phyloP scores from a whole-genome alignment of 2,797 vertebrate genomes.

The Danio choprae region DNA sequence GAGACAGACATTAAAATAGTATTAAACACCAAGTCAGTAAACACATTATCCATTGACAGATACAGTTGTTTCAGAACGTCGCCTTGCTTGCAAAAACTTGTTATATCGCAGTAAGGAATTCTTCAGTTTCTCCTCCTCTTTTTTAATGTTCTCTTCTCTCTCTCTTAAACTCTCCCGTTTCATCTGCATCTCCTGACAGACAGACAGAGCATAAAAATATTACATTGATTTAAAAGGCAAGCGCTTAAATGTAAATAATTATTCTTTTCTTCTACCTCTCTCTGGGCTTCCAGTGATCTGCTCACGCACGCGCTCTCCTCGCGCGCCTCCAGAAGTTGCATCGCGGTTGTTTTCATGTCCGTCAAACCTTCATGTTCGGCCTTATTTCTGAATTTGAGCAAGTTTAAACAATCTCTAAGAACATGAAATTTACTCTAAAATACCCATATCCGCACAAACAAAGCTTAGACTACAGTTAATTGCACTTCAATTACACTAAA shows the following conservation, averaged over 20 bases:
- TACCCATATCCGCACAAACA: too few relatives aligned
- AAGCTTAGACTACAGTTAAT: not conserved
- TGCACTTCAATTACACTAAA: not conserved
- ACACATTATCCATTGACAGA: not conserved
- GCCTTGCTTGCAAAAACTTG: slow-evolving; percentile 79
- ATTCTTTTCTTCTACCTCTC: not conserved
- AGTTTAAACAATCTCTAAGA: not conserved
- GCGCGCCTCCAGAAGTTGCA: not conserved
- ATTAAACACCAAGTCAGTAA: not conserved
- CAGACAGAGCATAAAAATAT: not conserved
- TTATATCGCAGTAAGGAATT: slow-evolving; percentile 69
- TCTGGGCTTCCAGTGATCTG: slow-evolving; percentile 8
- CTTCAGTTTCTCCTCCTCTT: slow-evolving; percentile 69
- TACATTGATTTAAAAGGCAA: not conserved
- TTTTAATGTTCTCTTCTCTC: slow-evolving; percentile 65
- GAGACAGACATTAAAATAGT: not conserved
- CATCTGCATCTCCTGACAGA: slow-evolving; percentile 72
- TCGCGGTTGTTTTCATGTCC: not conserved
- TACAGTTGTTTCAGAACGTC: not conserved
- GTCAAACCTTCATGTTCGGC: not conserved
- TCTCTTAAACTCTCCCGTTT: slow-evolving; percentile 66
- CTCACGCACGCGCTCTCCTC: not conserved
- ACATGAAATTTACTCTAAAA: not conserved
- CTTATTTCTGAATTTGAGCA: slow-evolving; percentile 20
- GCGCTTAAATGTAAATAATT: not conserved